phyloP scores from a whole-genome alignment of 2,888 invertebrate genomes.

The Charanyca ferruginea region DNA sequence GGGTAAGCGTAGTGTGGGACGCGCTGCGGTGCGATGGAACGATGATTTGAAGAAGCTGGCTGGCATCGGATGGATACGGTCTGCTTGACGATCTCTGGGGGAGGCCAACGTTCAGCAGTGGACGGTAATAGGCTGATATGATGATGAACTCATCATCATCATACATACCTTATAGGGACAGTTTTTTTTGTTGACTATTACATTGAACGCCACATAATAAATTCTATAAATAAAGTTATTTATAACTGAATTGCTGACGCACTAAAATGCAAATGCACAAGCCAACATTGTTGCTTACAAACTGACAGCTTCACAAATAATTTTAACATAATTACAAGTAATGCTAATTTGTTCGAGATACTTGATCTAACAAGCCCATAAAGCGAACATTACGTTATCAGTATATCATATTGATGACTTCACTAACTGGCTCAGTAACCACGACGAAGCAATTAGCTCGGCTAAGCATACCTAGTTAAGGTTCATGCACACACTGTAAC shows the following conservation, averaged over 20 bases:
- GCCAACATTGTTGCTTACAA: not conserved
- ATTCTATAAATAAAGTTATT: not conserved
- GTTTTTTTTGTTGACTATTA: no score
- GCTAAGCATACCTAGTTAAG: conserved; percentile 39
- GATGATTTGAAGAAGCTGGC: no score
- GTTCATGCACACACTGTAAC: not conserved
- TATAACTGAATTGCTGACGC: not conserved
- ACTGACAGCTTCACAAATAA: conserved; percentile 11
- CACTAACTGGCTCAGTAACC: conserved; percentile 21
- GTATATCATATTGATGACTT: conserved; percentile 48
- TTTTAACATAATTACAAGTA: conserved; percentile 35
- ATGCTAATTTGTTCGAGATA: conserved; percentile 48
- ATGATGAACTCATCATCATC: no score
- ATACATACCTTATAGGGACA: no score
- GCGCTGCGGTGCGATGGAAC: no score
- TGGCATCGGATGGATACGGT: no score
- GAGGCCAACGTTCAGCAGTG: no score
- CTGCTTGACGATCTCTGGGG: no score
- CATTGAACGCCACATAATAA: not conserved
- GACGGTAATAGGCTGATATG: no score
- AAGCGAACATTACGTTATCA: conserved; percentile 36
- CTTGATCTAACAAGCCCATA: conserved; percentile 48
- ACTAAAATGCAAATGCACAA: not conserved
- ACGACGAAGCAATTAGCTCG: conserved; percentile 43
- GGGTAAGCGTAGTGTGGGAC: no score